These are phyloP conservation scores for Pocillopora damicornis DNA, from an alignment of 64 coral and sea anemone species.

Conservation along the genomic window DNA sequence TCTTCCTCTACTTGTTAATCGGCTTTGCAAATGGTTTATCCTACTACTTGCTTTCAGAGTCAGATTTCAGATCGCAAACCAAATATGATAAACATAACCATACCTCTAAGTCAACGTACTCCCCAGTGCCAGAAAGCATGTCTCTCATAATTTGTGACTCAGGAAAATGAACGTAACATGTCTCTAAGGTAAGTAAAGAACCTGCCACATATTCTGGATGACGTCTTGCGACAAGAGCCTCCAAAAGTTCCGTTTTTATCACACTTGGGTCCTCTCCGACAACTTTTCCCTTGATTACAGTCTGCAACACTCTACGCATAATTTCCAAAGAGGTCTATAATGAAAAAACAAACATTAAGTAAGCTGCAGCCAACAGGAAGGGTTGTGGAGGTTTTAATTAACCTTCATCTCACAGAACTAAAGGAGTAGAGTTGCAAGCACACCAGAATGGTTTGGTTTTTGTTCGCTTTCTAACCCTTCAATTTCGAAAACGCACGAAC, in stretches of 20 bases:
- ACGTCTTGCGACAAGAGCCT: background rate
- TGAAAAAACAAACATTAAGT: background rate
- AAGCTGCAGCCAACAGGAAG: background rate
- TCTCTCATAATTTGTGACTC: background rate
- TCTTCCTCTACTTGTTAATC: no score
- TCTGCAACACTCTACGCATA: background rate
- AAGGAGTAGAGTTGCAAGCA: no score
- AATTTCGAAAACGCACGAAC: no score
- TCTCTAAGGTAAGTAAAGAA: background rate
- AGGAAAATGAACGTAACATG: background rate
- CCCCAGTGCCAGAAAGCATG: background rate
- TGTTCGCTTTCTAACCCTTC: no score
- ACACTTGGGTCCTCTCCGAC: background rate
- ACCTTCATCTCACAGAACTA: no score
- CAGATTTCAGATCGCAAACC: background rate
- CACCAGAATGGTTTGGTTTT: no score
- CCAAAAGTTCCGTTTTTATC: background rate
- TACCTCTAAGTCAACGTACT: constrained; percentile 5
- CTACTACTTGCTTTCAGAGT: background rate
- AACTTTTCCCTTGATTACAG: background rate
- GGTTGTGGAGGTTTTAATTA: background rate
- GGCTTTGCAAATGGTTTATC: background rate
- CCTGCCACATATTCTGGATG: background rate
- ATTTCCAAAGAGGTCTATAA: background rate
- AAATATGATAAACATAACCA: background rate